Conservation (phyloP, 2,113 vertebrate species). For the Prietella phreatophila region DNA sequence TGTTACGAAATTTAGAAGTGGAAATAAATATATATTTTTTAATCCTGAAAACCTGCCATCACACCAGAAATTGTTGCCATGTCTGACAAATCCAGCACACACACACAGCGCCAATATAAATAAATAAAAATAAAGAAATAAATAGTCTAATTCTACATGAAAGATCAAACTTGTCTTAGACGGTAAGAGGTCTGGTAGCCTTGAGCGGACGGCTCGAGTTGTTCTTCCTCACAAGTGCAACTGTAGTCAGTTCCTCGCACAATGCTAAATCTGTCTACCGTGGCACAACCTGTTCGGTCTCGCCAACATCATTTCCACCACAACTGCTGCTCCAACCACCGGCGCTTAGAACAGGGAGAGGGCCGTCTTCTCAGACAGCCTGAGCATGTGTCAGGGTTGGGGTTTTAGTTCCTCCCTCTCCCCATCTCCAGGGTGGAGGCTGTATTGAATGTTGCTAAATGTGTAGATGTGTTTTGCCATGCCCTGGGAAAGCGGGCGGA, state of each 20-base stretch:
- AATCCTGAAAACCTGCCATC: not conserved
- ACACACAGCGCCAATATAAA: not conserved
- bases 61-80: not conserved
- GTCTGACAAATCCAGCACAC: not conserved
- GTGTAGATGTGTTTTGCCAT: conserved; percentile 11
- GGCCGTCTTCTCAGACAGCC: not conserved
- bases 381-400: not conserved
- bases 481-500: not conserved
- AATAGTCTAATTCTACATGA: not conserved
- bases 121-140: not conserved
- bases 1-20: not conserved
- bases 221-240: conserved; percentile 54
- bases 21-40: not conserved
- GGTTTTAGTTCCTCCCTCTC: not conserved
- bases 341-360: not conserved
- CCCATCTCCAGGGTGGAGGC: not conserved
- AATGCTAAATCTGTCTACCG: conserved; percentile 65
- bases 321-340: conserved; percentile 28
- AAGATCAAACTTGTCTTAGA: not conserved
- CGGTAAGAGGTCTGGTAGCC: not conserved
- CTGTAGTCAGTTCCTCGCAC: conserved; percentile 59
- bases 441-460: conserved; percentile 12
- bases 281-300: conserved; percentile 55
- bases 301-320: conserved; percentile 56
- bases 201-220: not conserved